Percentiles rank a stretch among this genome's conserved stretches.
These are phyloP conservation scores for Hyles euphorbiae DNA, from an alignment of 1,140 invertebrate genomes.

Conservation along the genomic window DNA sequence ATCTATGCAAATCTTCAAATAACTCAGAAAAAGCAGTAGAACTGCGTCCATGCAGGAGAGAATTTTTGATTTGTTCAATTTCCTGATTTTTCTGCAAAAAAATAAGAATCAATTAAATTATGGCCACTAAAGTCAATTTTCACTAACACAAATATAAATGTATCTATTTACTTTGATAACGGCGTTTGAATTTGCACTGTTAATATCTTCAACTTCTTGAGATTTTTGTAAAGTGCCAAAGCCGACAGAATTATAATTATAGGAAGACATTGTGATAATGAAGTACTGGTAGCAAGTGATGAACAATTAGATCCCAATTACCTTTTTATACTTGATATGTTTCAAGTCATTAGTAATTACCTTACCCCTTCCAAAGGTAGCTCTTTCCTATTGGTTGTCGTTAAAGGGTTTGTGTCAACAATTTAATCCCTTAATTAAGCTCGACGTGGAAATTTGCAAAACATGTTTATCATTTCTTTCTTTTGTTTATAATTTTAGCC, in stretches of 20 bases:
- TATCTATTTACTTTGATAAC: too few species aligned
- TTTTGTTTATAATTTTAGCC: background rate
- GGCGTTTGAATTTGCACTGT: too few species aligned
- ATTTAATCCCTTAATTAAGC: constrained; percentile 12
- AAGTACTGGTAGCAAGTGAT: constrained; percentile 13
- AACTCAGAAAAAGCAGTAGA: too few species aligned
- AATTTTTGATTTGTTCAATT: too few species aligned
- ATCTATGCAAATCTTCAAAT: too few species aligned
- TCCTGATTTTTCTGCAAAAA: too few species aligned
- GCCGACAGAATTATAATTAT: background rate
- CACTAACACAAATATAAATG: too few species aligned
- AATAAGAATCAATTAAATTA: too few species aligned
- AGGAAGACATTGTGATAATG: constrained; percentile 5
- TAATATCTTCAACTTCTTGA: too few species aligned
- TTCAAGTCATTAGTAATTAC: constrained; percentile 9
- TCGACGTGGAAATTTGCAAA: constrained; percentile 1
- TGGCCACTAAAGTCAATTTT: too few species aligned
- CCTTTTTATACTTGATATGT: constrained; percentile 11
- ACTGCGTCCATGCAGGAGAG: too few species aligned
- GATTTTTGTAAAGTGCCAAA: too few species aligned
- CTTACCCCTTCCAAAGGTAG: constrained; percentile 10
- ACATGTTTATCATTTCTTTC: constrained; percentile 11
- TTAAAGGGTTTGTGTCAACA: constrained; percentile 7
- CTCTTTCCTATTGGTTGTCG: constrained; percentile 4
- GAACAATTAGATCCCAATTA: background rate